Evolutionary conservation across 2,888 invertebrate genomes (phyloP).

Genomic region (Napeogenes inachia): DNA sequence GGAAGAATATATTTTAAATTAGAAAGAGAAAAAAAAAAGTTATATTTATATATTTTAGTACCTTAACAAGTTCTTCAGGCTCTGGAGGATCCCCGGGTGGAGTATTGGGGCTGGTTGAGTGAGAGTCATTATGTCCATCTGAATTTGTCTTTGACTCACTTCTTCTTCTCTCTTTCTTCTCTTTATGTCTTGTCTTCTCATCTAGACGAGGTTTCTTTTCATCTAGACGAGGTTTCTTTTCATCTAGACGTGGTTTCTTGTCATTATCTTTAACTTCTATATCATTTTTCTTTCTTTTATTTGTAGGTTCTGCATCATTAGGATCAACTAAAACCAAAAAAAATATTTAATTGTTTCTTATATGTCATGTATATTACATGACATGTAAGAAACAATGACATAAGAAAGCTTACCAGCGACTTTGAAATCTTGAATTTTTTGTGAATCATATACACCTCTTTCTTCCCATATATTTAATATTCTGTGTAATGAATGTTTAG

Average conservation of each 20-base stretch:
- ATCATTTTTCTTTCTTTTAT: constrained; percentile 58
- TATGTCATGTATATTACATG: not conserved
- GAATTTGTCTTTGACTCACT: constrained; percentile 75
- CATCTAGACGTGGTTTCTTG: constrained; percentile 55
- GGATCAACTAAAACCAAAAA: constrained; percentile 53
- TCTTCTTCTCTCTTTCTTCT: constrained; percentile 52
- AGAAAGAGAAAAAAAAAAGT: not conserved
- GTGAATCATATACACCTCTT: constrained; percentile 90
- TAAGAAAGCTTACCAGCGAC: constrained; percentile 65
- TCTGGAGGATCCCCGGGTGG: constrained; percentile 93
- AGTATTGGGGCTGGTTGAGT: constrained; percentile 87
- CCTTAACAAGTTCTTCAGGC: constrained; percentile 93
- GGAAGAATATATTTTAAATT: too few relatives aligned
- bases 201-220: constrained; percentile 23
- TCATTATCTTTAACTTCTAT: constrained; percentile 53
- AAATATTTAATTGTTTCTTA: not conserved
- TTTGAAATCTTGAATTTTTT: constrained; percentile 88
- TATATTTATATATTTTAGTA: constrained; percentile 35
- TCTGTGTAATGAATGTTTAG: constrained; percentile 86
- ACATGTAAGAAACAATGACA: too few relatives aligned
- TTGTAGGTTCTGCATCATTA: constrained; percentile 53
- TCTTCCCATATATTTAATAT: constrained; percentile 95
- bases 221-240: constrained; percentile 53
- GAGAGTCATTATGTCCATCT: constrained; percentile 86
- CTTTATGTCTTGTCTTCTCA: constrained; percentile 37